phyloP scores from a whole-genome alignment of 2,888 invertebrate genomes.

The Mechanitis messenoides region DNA sequence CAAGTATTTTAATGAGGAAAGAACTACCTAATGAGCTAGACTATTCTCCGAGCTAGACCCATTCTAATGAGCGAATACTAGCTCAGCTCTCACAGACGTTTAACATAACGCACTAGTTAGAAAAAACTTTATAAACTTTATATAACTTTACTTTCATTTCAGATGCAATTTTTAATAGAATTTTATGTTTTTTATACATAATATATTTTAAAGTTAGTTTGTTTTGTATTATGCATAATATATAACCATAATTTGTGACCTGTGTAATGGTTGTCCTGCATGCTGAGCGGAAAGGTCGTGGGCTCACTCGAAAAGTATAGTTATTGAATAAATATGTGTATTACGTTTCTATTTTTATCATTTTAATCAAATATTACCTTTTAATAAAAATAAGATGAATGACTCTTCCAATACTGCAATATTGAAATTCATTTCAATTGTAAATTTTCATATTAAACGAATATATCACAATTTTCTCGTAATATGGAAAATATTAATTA shows the following conservation, averaged over 20 bases:
- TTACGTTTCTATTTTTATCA: no score
- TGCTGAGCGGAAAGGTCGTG: no score
- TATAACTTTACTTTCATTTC: neutral
- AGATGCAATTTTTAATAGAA: neutral
- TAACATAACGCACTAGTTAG: slow-evolving; percentile 1
- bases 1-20: slow-evolving; percentile 29
- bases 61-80: slow-evolving; percentile 28
- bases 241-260: no score
- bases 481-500: neutral
- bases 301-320: no score
- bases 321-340: no score
- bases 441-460: neutral
- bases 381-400: no score
- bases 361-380: no score
- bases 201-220: no score
- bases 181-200: no score
- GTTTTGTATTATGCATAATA: no score
- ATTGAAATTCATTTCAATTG: neutral
- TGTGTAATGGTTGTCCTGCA: no score
- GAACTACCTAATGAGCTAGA: slow-evolving; percentile 24
- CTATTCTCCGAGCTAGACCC: slow-evolving; percentile 23
- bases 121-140: neutral
- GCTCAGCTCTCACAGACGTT: slow-evolving; percentile 8
- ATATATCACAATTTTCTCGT: neutral
- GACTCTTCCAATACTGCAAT: no score